A percentile compares a stretch with the other conserved stretches of the same genome.
Conservation (phyloP, 2,113 vertebrate species). For the Alethe diademata region DNA sequence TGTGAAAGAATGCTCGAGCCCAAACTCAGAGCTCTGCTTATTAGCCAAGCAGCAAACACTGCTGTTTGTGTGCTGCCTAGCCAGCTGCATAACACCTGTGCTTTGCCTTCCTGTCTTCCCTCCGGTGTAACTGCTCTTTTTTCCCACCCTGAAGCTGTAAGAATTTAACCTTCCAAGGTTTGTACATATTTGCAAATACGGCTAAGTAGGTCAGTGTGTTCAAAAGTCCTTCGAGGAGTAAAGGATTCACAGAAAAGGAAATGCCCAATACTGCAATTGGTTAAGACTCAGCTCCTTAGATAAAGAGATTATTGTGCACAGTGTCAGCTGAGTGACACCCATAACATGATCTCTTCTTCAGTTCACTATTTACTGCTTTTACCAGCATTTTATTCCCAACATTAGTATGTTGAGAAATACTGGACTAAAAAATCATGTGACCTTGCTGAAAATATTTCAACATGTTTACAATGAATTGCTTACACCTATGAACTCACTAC, state of each 20-base stretch:
- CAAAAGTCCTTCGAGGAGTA: neutral
- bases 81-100: neutral
- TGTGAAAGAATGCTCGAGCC: neutral
- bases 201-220: neutral
- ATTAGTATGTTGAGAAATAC: neutral
- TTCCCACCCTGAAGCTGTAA: accelerated
- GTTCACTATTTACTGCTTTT: neutral
- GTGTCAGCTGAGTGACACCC: neutral
- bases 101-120: neutral
- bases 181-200: neutral
- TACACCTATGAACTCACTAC: neutral
- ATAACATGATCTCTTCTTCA: neutral
- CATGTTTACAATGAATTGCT: neutral
- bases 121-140: neutral
- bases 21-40: neutral
- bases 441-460: neutral
- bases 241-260: neutral
- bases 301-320: neutral
- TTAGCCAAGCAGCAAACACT: neutral
- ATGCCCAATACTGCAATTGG: neutral
- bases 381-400: neutral
- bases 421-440: accelerated
- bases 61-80: neutral
- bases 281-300: constrained; percentile 9
- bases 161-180: neutral